Conservation (phyloP, 2,888 invertebrate species). For the Archips crataeganus region DNA sequence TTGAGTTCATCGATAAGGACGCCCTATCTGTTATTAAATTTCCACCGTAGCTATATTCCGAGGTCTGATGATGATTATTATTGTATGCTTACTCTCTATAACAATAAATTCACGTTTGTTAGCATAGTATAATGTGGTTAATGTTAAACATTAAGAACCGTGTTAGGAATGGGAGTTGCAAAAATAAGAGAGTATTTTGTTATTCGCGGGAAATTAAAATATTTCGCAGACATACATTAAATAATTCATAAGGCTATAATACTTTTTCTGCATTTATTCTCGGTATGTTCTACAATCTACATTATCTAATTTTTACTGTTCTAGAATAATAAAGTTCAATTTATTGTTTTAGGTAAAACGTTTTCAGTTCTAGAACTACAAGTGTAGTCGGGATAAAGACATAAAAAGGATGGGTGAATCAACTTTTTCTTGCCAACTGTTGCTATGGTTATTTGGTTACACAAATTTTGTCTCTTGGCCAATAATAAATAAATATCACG, state of each 20-base stretch:
- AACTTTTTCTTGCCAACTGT: no score
- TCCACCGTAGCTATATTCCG: no score
- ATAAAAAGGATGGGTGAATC: no score
- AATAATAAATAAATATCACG: no score
- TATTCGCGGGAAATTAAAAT: conserved; percentile 16
- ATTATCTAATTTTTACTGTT: no score
- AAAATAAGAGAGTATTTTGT: not conserved
- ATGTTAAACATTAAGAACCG: not conserved
- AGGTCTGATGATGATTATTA: no score
- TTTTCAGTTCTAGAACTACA: no score
- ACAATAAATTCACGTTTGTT: not conserved
- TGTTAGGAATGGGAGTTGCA: not conserved
- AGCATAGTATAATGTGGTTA: not conserved
- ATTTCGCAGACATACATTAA: not conserved
- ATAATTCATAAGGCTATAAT: conserved; percentile 11
- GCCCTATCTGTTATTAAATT: no score
- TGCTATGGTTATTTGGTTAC: no score
- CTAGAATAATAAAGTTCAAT: not conserved
- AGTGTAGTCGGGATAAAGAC: no score
- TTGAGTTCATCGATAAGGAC: no score
- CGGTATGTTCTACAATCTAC: not conserved
- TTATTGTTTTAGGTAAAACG: not conserved
- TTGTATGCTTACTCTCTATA: not conserved
- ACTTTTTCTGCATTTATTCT: conserved; percentile 3
- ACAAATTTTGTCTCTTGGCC: no score